phyloP scores from a whole-genome alignment of 64 coral and sea anemone genomes.

The Dendronephthya gigantea region DNA sequence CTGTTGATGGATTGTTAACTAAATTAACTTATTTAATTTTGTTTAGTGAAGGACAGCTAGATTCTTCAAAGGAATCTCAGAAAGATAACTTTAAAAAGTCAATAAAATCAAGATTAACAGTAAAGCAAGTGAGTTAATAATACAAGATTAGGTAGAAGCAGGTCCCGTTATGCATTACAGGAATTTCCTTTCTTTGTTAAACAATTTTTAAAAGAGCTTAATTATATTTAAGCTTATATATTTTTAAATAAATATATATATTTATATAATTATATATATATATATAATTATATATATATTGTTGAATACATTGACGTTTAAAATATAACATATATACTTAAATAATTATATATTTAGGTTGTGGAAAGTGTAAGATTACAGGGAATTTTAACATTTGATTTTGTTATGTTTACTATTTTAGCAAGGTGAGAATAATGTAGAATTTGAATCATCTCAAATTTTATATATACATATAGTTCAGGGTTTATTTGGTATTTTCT shows the following conservation, averaged over 20 bases:
- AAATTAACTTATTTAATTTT: too few relatives aligned
- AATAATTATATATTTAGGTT: background rate
- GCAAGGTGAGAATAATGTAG: background rate
- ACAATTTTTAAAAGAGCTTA: too few relatives aligned
- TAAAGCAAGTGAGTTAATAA: background rate
- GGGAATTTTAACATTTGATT: conserved; percentile 4
- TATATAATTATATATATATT: too few relatives aligned
- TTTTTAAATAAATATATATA: too few relatives aligned
- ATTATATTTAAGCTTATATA: too few relatives aligned
- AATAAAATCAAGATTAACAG: conserved; percentile 3
- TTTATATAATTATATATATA: too few relatives aligned
- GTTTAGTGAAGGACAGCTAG: too few relatives aligned
- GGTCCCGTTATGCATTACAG: too few relatives aligned
- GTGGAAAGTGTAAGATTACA: background rate
- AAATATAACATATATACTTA: background rate
- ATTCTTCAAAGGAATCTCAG: background rate
- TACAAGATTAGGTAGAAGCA: too few relatives aligned
- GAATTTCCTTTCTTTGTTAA: too few relatives aligned
- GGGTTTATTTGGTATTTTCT: background rate
- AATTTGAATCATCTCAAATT: background rate
- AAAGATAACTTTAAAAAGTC: background rate
- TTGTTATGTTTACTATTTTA: background rate
- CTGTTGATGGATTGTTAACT: too few relatives aligned
- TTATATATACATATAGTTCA: background rate
- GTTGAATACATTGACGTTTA: background rate